These are phyloP conservation scores for Phoebastria nigripes DNA, from an alignment of 2,797 vertebrate genomes.

Conservation along the genomic window DNA sequence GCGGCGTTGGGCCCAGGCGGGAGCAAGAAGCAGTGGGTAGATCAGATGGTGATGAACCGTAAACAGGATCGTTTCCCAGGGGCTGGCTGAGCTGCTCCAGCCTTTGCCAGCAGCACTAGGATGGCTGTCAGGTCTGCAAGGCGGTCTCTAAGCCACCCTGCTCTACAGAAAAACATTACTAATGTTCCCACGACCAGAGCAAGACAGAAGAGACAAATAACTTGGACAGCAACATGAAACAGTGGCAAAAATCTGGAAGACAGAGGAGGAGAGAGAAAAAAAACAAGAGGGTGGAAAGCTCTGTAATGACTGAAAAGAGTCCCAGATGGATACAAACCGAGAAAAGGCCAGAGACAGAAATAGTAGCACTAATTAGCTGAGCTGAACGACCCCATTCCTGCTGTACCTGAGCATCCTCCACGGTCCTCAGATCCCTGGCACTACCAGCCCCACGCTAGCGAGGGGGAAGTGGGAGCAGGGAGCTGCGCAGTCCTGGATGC, in stretches of 20 bases:
- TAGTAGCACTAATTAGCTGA: neutral
- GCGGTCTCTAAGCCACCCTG: neutral
- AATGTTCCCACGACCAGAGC: slow-evolving; percentile 4
- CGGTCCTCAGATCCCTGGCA: neutral
- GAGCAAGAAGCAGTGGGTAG: neutral
- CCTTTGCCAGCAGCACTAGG: neutral
- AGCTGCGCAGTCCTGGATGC: neutral
- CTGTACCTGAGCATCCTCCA: slow-evolving; percentile 10
- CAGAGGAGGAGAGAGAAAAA: neutral
- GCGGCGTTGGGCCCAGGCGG: neutral
- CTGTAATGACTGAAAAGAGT: neutral
- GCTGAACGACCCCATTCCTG: neutral
- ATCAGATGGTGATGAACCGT: slow-evolving; percentile 3
- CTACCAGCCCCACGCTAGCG: neutral
- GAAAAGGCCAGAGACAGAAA: slow-evolving; percentile 36
- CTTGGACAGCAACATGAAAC: slow-evolving; percentile 11
- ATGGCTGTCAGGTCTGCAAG: slow-evolving; percentile 7
- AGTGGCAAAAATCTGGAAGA: slow-evolving; percentile 53
- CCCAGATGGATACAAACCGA: neutral
- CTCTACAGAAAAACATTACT: slow-evolving; percentile 29
- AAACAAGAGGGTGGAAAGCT: slow-evolving; percentile 16
- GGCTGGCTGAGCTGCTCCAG: neutral
- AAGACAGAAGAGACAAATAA: slow-evolving; percentile 40
- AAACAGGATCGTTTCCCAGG: neutral
- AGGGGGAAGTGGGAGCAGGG: neutral